Conservation (phyloP, 2,113 vertebrate genomes). For the Eclectus roratus region DNA sequence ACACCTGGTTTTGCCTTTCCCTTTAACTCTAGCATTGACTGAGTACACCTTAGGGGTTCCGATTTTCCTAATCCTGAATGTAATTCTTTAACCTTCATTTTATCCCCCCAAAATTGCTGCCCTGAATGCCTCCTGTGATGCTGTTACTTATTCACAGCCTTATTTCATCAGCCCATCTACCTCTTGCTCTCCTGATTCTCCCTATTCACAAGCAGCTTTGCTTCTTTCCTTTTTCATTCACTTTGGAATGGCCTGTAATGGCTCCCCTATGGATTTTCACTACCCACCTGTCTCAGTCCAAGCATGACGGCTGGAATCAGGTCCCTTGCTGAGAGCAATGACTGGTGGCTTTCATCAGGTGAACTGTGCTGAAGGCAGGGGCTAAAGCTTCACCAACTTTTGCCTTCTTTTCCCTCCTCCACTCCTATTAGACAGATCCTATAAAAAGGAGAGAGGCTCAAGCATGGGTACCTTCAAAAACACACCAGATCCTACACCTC, state of each 20-base stretch:
- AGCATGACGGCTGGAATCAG: neutral
- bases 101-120: conserved; percentile 14
- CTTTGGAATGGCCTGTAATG: conserved; percentile 24
- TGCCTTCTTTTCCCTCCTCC: neutral
- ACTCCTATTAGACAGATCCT: neutral
- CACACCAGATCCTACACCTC: neutral
- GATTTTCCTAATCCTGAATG: conserved; percentile 30
- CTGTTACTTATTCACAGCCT: conserved; percentile 31
- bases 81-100: conserved; percentile 27
- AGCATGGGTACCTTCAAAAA: neutral
- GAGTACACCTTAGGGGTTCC: neutral
- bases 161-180: conserved; percentile 32
- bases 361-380: neutral
- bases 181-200: conserved; percentile 37
- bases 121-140: neutral
- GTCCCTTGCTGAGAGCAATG: neutral
- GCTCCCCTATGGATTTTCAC: neutral
- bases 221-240: neutral
- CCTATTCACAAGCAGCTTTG: conserved; percentile 37
- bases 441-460: neutral
- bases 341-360: neutral
- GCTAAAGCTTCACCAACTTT: neutral
- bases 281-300: neutral
- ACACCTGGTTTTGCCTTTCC: neutral
- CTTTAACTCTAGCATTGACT: neutral